Conservation (phyloP, 2,888 invertebrate species). For the Parnassius apollo region DNA sequence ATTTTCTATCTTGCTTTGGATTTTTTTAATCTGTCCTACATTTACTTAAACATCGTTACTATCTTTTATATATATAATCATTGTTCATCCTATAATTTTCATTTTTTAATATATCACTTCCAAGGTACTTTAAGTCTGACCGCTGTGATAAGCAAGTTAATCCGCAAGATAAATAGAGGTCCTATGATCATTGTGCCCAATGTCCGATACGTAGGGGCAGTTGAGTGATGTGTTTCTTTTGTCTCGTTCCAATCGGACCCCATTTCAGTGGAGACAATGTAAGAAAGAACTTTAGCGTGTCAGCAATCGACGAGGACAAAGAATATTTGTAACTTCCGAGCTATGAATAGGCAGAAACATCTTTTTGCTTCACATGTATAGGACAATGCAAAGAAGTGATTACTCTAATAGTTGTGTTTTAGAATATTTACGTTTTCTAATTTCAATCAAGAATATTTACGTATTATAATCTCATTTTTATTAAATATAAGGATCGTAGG, state of each 20-base stretch:
- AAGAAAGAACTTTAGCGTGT: constrained; percentile 57
- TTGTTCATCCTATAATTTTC: background rate
- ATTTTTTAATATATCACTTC: constrained; percentile 13
- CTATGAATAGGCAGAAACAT: constrained; percentile 2
- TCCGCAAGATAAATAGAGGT: constrained; percentile 74
- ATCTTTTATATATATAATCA: too few species aligned
- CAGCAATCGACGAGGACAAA: constrained; percentile 63
- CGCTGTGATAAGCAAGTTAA: constrained; percentile 74
- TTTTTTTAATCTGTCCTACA: too few species aligned
- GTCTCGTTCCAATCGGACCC: constrained; percentile 56
- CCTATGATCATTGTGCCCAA: constrained; percentile 60
- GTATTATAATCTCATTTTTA: too few species aligned
- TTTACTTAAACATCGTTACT: too few species aligned
- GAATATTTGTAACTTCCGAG: constrained; percentile 34
- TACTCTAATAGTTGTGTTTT: too few species aligned
- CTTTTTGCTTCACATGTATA: background rate
- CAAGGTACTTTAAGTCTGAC: constrained; percentile 30
- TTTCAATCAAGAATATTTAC: too few species aligned
- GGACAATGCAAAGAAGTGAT: too few species aligned
- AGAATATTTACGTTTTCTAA: too few species aligned
- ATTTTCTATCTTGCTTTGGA: too few species aligned
- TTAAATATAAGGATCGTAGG: too few species aligned
- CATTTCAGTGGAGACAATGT: constrained; percentile 57
- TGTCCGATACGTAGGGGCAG: constrained; percentile 51
- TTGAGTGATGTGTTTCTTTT: constrained; percentile 79